These are phyloP conservation scores for Ceratothoa steindachneri DNA, from an alignment of 2,888 invertebrate genomes.

Conservation along the genomic window DNA sequence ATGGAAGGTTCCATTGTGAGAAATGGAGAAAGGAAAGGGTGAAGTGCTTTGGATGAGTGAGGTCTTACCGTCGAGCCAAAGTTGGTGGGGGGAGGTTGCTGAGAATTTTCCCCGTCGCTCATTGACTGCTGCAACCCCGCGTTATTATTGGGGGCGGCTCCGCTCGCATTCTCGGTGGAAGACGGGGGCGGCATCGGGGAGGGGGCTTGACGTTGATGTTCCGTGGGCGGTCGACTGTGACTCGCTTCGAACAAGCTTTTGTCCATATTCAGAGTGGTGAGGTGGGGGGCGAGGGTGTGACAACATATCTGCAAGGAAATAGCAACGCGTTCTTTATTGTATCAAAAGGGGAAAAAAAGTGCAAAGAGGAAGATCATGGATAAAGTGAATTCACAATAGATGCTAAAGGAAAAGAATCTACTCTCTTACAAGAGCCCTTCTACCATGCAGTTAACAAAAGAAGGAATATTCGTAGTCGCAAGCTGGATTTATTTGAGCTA, in stretches of 20 bases:
- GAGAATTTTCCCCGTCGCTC: neutral
- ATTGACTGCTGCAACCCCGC: conserved; percentile 1
- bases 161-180: conserved; percentile 30
- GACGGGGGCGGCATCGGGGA: conserved; percentile 60
- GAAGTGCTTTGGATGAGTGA: no score
- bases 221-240: conserved; percentile 48
- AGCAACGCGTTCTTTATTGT: no score
- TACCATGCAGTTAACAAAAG: no score
- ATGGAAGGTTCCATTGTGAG: no score
- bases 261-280: conserved; percentile 70
- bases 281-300: conserved; percentile 70
- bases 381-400: neutral
- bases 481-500: no score
- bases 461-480: no score
- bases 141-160: conserved; percentile 50
- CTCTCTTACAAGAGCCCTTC: no score
- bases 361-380: neutral
- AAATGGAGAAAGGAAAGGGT: no score
- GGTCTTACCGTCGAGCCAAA: neutral
- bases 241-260: conserved; percentile 60
- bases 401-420: no score
- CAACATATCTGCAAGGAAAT: conserved; percentile 68
- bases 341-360: neutral
- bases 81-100: neutral
- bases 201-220: conserved; percentile 53